These are phyloP conservation scores for Dryas iulia DNA, from an alignment of 1,140 invertebrate genomes.

Conservation along the genomic window DNA sequence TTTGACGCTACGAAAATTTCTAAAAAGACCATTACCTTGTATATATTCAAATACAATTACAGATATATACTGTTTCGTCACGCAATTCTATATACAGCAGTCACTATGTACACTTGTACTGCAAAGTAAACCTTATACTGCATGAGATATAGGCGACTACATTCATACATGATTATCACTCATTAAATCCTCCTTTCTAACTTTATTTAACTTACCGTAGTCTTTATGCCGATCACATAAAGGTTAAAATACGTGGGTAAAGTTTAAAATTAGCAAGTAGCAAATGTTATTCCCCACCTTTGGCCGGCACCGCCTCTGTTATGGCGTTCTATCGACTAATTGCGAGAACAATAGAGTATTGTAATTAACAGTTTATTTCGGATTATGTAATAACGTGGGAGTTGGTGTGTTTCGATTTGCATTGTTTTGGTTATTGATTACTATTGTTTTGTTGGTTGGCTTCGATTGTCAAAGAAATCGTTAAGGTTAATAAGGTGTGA, in stretches of 20 bases:
- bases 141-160: not conserved
- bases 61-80: not conserved
- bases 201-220: not conserved
- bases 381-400: not conserved
- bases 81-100: not conserved
- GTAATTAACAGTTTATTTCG: not conserved
- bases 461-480: too few relatives aligned
- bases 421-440: not conserved
- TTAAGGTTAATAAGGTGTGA: too few relatives aligned
- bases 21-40: not conserved
- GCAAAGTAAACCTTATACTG: not conserved
- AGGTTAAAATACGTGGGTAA: too few relatives aligned
- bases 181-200: not conserved
- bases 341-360: not conserved
- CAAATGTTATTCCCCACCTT: not conserved
- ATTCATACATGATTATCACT: not conserved
- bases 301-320: not conserved
- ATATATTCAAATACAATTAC: not conserved
- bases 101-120: not conserved
- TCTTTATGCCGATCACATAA: not conserved
- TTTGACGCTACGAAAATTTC: too few relatives aligned
- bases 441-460: too few relatives aligned
- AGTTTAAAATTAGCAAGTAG: not conserved
- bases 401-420: not conserved
- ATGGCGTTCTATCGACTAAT: not conserved